Evolutionary conservation across 2,797 vertebrate species (phyloP).

Genomic region (Emys orbicularis): DNA sequence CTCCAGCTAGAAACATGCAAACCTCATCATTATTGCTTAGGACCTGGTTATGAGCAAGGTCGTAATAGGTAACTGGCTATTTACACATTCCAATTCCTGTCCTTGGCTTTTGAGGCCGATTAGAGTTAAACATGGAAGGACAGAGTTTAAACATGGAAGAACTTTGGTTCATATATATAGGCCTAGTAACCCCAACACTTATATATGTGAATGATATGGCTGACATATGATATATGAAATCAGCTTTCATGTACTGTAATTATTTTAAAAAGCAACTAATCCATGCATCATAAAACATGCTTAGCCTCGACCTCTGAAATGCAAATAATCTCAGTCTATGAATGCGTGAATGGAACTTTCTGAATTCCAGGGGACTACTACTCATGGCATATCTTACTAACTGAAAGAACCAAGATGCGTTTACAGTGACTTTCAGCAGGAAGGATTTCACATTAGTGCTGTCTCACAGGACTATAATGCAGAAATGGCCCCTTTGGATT

Average conservation of each 20-base stretch:
- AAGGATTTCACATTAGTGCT: neutral
- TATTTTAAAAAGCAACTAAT: neutral
- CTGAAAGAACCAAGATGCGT: neutral
- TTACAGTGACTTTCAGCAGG: neutral
- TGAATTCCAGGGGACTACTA: neutral
- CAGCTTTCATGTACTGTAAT: neutral
- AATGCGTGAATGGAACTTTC: neutral
- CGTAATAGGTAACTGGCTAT: too few species aligned
- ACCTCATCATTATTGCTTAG: too few species aligned
- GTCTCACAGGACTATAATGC: neutral
- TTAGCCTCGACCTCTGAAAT: slow-evolving; percentile 1
- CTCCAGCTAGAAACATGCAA: too few species aligned
- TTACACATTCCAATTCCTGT: too few species aligned
- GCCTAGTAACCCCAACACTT: too few species aligned
- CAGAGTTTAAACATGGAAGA: too few species aligned
- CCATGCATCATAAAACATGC: neutral
- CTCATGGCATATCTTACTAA: neutral
- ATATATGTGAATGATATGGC: neutral
- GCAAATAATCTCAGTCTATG: neutral
- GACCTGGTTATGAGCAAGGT: too few species aligned
- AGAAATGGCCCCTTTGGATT: neutral
- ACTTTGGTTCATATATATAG: too few species aligned
- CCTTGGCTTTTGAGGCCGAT: too few species aligned
- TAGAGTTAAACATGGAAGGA: too few species aligned
- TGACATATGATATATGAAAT: neutral